These are phyloP conservation scores for Philhelius pedissequus DNA, from an alignment of 2,888 invertebrate species.

Conservation along the genomic window DNA sequence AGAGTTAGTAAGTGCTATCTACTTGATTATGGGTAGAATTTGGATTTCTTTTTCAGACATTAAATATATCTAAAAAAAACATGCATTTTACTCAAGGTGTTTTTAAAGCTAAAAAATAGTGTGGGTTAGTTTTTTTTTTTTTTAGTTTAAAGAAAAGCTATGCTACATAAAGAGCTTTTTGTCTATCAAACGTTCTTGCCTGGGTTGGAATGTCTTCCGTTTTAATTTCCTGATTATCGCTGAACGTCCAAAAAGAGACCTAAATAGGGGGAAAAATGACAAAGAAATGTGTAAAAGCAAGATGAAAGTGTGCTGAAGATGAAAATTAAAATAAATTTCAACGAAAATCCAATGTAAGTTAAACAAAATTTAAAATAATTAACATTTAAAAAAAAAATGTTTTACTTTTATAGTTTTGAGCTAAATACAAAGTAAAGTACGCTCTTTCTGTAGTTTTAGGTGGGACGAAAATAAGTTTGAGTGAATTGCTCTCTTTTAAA, in stretches of 20 bases:
- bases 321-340: background rate
- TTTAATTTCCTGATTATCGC: slow-evolving; percentile 20
- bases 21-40: background rate
- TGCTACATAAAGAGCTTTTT: background rate
- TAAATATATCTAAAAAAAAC: background rate
- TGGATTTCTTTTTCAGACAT: background rate
- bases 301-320: background rate
- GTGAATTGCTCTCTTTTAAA: no score
- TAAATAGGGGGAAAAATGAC: slow-evolving; percentile 16
- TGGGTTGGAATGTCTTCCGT: slow-evolving; percentile 18
- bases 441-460: no score
- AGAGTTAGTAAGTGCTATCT: background rate
- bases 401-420: no score
- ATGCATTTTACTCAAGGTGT: background rate
- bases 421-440: no score
- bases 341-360: background rate
- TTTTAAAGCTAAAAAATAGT: background rate
- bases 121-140: background rate
- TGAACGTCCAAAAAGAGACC: slow-evolving; percentile 27
- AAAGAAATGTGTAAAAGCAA: slow-evolving; percentile 24
- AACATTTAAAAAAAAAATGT: no score
- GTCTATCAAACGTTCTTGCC: slow-evolving; percentile 32
- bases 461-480: no score
- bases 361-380: background rate
- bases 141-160: background rate